Evolutionary conservation across 2,113 vertebrate genomes (phyloP), one percentile per base, ranked within the genome.

Genomic region (Mus spicilegus): DNA sequence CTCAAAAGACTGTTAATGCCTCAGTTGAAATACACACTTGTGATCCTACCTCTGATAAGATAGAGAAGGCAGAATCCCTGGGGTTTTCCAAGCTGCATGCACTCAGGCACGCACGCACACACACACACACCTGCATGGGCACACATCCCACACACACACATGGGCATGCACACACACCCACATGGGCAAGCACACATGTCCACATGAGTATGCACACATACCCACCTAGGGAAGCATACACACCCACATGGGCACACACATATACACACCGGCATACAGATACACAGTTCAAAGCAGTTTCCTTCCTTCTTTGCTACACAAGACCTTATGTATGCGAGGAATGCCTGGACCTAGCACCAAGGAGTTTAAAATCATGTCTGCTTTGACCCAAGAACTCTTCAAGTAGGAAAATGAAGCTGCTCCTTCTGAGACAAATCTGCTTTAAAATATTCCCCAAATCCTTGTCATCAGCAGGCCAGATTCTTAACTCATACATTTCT

Each of bases 341-440:
- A 89, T 39, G 10, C 12, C 89, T 11, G 63, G 7, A 63, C 17
- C 46, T 17, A 1, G n/a, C 19, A 13, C 46, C 46, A 39, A 61
- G 73, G 46, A 72, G 1, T 1, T 86, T 81, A 54, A 90, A 88
- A 9, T 11, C 65, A 73, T 56, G 56, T 85, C 24, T 86, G 22
- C 10, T 73, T 85, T 56, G 0, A 49, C 28, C 51, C 36, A 96
- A 84, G 54, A 82, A 13, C 54, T 92, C 24, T 20, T 17, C 46
- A 92, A 17, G 36, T 89, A 13, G 81, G 49, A 95, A 95, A 96
- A 94, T 80, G 17, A 80, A 86, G 42, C 39, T 86, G 33, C 39
- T 86, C 87, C 30, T 95, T 94, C 81, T 90, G 88, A 93, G 33
- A 75, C 5, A 82, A 93, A 72, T 14, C 17, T 42, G 16, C 12